phyloP scores from a whole-genome alignment of 2,113 vertebrate species.

The Leucoraja erinaceus region DNA sequence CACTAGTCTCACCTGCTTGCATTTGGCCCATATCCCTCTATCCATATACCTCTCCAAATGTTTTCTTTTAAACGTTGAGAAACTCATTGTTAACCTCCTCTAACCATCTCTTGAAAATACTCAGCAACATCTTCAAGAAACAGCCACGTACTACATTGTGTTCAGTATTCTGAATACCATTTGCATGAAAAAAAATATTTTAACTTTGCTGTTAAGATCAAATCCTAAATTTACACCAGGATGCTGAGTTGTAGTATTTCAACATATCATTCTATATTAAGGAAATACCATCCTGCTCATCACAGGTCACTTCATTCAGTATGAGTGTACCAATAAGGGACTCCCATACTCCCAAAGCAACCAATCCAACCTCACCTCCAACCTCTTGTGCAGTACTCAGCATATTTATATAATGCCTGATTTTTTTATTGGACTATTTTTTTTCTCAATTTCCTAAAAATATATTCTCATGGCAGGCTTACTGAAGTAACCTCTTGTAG shows the following conservation, averaged over 20 bases:
- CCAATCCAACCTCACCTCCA: neutral
- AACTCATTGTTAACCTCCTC: neutral
- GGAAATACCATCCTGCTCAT: neutral
- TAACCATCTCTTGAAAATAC: neutral
- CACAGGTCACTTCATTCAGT: neutral
- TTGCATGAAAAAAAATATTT: neutral
- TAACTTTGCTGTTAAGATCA: neutral
- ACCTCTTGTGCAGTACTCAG: neutral
- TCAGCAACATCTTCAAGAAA: neutral
- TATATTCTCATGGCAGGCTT: neutral
- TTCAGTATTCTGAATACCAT: neutral
- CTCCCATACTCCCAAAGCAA: neutral
- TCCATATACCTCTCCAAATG: too few species aligned
- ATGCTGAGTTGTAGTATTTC: neutral
- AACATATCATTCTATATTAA: neutral
- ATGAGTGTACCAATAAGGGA: neutral
- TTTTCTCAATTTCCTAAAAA: neutral
- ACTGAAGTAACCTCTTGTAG: neutral
- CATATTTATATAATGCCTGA: neutral
- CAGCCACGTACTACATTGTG: neutral
- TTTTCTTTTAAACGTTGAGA: too few species aligned
- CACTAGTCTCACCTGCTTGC: too few species aligned
- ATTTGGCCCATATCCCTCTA: too few species aligned
- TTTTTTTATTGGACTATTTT: neutral
- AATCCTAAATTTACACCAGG: neutral